These are phyloP conservation scores for Apteryx mantelli DNA, from an alignment of 2,113 vertebrate species.

Conservation along the genomic window DNA sequence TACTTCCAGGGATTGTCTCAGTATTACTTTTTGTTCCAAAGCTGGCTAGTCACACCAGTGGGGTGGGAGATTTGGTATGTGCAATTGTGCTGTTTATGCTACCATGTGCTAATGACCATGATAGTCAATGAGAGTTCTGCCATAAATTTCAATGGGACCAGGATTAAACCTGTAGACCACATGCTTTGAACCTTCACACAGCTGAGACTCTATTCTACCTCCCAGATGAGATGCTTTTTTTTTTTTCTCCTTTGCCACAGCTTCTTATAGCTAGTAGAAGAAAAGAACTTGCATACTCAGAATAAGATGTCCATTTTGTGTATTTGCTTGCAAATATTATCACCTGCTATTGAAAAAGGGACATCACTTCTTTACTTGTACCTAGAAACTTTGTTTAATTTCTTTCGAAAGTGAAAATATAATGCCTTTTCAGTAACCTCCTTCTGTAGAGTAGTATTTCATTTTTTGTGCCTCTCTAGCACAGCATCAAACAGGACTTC, in stretches of 20 bases:
- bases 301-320: neutral
- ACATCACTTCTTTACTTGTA: neutral
- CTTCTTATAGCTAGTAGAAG: neutral
- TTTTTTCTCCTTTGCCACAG: too few species aligned
- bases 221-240: neutral
- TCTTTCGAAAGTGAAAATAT: neutral
- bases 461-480: slow-evolving; percentile 23
- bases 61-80: neutral
- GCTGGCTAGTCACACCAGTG: neutral
- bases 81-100: neutral
- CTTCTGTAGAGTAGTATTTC: neutral
- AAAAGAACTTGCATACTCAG: neutral
- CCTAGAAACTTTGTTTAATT: neutral
- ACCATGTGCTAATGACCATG: neutral
- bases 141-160: neutral
- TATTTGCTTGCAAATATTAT: neutral
- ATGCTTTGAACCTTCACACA: neutral
- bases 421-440: slow-evolving; percentile 5
- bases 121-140: neutral
- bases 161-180: neutral
- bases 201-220: neutral
- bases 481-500: slow-evolving; percentile 29
- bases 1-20: neutral
- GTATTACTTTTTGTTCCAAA: neutral
- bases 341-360: neutral